Evolutionary conservation across 2,113 vertebrate genomes (phyloP).

Genomic region (Poeciliopsis turrubarensis): DNA sequence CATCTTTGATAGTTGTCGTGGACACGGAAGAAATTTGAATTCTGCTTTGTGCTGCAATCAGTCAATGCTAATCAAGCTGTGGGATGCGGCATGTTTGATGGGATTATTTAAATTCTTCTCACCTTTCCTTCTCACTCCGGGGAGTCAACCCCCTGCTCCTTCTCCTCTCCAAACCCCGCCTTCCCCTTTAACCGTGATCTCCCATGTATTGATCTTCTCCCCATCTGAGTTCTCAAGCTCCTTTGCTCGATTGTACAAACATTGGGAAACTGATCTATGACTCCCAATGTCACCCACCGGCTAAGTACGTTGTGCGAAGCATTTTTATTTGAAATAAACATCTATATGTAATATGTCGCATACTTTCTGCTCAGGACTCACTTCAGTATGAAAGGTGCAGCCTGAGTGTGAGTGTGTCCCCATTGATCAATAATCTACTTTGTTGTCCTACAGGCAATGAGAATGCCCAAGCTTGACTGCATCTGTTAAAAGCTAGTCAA

Average conservation of each 20-base stretch:
- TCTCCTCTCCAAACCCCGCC: constrained; percentile 38
- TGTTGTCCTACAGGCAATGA: constrained; percentile 24
- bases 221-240: constrained; percentile 11
- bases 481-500: constrained; percentile 35
- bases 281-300: constrained; percentile 20
- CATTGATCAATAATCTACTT: constrained; percentile 32
- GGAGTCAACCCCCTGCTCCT: constrained; percentile 45
- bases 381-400: neutral
- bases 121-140: constrained; percentile 35
- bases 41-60: constrained; percentile 52
- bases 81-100: constrained; percentile 68
- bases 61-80: constrained; percentile 72
- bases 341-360: neutral
- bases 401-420: constrained; percentile 8
- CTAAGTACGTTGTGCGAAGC: constrained; percentile 1
- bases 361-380: neutral
- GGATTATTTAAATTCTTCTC: constrained; percentile 76
- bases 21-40: constrained; percentile 16
- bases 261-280: constrained; percentile 50
- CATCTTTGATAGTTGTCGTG: constrained; percentile 5
- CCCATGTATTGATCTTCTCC: constrained; percentile 45
- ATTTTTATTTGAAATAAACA: neutral
- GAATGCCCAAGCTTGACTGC: constrained; percentile 22
- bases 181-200: constrained; percentile 40
- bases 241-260: constrained; percentile 31